Evolutionary conservation across 2,888 invertebrate species (phyloP).

Genomic region (Muscina levida): DNA sequence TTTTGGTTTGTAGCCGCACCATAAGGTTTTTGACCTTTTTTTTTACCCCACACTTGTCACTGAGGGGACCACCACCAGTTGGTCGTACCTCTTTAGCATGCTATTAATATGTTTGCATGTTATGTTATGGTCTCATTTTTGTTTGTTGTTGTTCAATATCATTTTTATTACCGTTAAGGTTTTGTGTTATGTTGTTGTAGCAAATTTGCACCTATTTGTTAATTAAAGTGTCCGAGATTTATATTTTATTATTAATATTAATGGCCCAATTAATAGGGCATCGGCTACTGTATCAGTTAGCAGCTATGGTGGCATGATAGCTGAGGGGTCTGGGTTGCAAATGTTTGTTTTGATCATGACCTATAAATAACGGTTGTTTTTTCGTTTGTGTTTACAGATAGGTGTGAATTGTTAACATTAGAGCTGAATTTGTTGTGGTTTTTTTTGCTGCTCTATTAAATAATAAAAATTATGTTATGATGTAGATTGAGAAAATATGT

Average conservation of each 20-base stretch:
- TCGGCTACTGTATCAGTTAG: conserved; percentile 10
- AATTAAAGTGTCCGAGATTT: conserved; percentile 48
- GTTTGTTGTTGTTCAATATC: conserved; percentile 22
- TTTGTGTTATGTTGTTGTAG: conserved; percentile 25
- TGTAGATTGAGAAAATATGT: too few relatives aligned
- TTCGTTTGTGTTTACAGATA: background rate
- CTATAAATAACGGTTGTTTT: conserved; percentile 26
- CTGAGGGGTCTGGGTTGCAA: background rate
- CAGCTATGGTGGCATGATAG: background rate
- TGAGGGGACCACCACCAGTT: too few relatives aligned
- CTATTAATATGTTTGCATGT: background rate
- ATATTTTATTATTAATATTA: conserved; percentile 13
- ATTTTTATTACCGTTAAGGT: conserved; percentile 8
- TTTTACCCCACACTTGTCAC: too few relatives aligned
- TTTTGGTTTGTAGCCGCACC: background rate
- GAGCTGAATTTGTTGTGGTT: too few relatives aligned
- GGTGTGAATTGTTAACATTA: too few relatives aligned
- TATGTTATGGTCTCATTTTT: background rate
- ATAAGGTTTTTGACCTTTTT: conserved; percentile 48
- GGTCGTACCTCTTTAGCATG: background rate
- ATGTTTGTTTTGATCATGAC: conserved; percentile 15
- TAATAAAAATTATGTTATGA: too few relatives aligned
- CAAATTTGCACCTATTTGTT: conserved; percentile 49
- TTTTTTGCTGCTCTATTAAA: too few relatives aligned
- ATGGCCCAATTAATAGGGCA: conserved; percentile 39